Evolutionary conservation across 2,888 invertebrate species (phyloP), one percentile per base, ranked within the genome.

Genomic region (Smittia aterrima): DNA sequence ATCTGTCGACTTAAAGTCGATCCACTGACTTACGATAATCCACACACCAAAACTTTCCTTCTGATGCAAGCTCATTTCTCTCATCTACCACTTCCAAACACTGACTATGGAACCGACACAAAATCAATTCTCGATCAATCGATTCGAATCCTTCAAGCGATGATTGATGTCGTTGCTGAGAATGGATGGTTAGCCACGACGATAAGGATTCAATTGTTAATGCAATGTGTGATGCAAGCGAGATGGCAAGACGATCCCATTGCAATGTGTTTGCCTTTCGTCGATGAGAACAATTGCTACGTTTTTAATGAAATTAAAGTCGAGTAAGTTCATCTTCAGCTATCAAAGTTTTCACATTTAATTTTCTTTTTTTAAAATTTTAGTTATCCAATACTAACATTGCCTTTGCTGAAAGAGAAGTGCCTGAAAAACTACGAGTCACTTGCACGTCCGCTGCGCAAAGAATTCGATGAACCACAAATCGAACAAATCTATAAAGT

Each of bases 71-170:
- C 97, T 11, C 96, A 99, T 81, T 92, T 98, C 82, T 88, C 91
- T n/a, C 88, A 92, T 58, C 81, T 92, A 4, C 84, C 86, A 32
- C 83, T 99, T 74, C 97, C 98, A 0, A 92, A 92, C 79, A 88
- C 96, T 0, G 99, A 99, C 84, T 99, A 98, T 82, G 84, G 90
- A 74, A 98, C 98, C 0, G 99, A 99, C 83, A 89, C 95, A 41
- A 98, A 99, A 83, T 95, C 96, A 13, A 96, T 98, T 0, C 85
- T 99, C 68, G 99, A 99, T 84, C 98, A 99, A 83, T 90, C 96
- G 18, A 91, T 98, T 58, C 89, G 99, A 80, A 94, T 99, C 76
- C 83, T 98, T 16, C 84, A 97, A 93, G 97, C 98, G 20, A 96
- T 98, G 94, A 91, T 98, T 78, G 99, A 98, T 83, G 90, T 95